Evolutionary conservation across 1,140 invertebrate genomes (phyloP), one percentile per base, ranked within the genome.

Genomic region (Saccostrea glomerata): DNA sequence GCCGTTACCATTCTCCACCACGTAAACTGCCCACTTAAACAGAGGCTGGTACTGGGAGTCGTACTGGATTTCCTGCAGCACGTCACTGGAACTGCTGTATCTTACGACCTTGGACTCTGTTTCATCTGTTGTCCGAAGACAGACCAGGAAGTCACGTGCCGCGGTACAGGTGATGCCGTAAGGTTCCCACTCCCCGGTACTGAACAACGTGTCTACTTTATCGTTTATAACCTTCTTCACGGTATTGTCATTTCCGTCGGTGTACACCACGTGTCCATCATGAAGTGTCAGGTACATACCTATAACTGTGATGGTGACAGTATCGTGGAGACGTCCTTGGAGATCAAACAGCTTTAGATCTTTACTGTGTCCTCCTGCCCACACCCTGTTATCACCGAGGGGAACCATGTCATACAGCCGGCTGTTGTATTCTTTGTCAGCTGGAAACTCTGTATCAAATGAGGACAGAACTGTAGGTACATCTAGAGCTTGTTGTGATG

Each of bases 11-110:
- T 66, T 66, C 17, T 66, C 60, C 4, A 23, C 13, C 20, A 66
- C 23, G 17, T 66, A 66, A 66, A 2, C 9, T 1, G 60, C 20
- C 2, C n/a, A n/a, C n/a, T n/a, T n/a, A 23, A n/a, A 66, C 60
- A 66, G 60, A 23, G 60, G 60, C 23, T 66, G 60, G 23, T 23
- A 66, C n/a, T 66, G 60, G 20, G 60, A 66, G 60, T 66, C 60
- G 60, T 66, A 66, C 60, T 66, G 60, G n/a, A 66, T 66, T 23
- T 66, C 60, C 60, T 66, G 60, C 6, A 66, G 60, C 60, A 66
- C 60, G 60, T 20, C 23, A 23, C 60, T 20, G 1, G 60, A n/a
- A 66, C 60, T 23, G 13, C 60, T 66, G 60, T 23, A 66, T 20
- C 60, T 20, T 1, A 66, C 11, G 60, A 66, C 60, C 23, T 66